A percentile compares a stretch with the other conserved stretches of the same genome.
phyloP scores from a whole-genome alignment of 1,140 invertebrate genomes.

The Drosophila bipectinata region DNA sequence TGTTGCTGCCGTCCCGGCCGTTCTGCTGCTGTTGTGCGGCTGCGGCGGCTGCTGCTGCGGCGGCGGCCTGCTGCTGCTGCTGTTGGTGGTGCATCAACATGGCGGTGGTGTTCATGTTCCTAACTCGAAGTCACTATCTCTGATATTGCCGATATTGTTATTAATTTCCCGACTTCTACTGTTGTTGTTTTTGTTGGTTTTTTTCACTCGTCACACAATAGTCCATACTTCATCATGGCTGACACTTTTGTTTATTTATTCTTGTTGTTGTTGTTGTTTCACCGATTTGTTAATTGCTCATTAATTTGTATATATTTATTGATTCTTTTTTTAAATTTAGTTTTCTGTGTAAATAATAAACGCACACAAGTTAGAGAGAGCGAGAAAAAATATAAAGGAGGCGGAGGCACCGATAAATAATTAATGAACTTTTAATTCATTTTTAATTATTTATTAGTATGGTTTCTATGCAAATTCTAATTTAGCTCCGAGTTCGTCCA shows the following conservation, averaged over 20 bases:
- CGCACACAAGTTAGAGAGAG: slow-evolving; percentile 34
- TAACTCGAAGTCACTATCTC: slow-evolving; percentile 64
- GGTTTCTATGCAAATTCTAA: slow-evolving; percentile 42
- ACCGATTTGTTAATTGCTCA: slow-evolving; percentile 27
- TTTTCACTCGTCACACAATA: slow-evolving; percentile 87
- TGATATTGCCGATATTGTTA: slow-evolving; percentile 77
- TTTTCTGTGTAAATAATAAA: slow-evolving; percentile 42
- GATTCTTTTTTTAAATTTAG: slow-evolving; percentile 14
- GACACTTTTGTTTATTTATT: slow-evolving; percentile 39
- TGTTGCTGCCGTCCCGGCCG: slow-evolving; percentile 72
- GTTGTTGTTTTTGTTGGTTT: slow-evolving; percentile 84
- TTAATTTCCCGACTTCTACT: slow-evolving; percentile 84
- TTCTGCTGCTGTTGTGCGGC: slow-evolving; percentile 82
- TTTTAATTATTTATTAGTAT: slow-evolving; percentile 68
- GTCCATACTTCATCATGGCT: slow-evolving; percentile 85
- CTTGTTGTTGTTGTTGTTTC: slow-evolving; percentile 11
- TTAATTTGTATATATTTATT: slow-evolving; percentile 19
- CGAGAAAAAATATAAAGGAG: slow-evolving; percentile 2
- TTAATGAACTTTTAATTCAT: slow-evolving; percentile 77
- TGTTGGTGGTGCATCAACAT: slow-evolving; percentile 83
- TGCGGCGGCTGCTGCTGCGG: slow-evolving; percentile 62
- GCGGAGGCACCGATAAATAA: slow-evolving; percentile 38
- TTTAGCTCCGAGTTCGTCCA: not conserved
- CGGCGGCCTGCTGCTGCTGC: slow-evolving; percentile 68
- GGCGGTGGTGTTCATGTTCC: slow-evolving; percentile 79